Evolutionary conservation across 2,888 invertebrate species (phyloP), one percentile per base, ranked within the genome.

Genomic region (Mimumesa dahlbomi): DNA sequence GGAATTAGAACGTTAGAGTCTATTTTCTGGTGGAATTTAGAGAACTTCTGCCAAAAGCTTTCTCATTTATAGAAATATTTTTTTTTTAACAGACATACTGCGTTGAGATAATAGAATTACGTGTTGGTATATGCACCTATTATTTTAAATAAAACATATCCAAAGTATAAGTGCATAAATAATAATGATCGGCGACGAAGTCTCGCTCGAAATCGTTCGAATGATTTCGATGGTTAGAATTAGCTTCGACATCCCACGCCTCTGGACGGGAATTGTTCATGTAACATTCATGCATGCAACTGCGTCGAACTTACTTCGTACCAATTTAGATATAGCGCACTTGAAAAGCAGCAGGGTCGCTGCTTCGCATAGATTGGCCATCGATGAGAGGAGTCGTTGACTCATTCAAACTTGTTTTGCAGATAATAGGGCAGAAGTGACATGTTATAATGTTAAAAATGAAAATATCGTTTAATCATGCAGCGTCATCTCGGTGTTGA

Each of bases 301-400:
- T 45, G 58, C 52, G 63, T 42, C 52, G 68, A 21, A 31, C 36
- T 18, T 45, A 58, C 31, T 53, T 19, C 50, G 62, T 61, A 74
- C 65, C 63, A 57, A 75, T 73, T 75, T 73, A 73, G 75, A 65
- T 75, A 69, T 64, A 54, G 57, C 69, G 73, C 54, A 73, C 75
- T 75, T 78, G 70, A 73, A 71, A 75, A 67, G 64, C 67, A 22
- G 16, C 64, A 63, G 57, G 63, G 69, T 73, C 58, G 52, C 50
- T 64, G 50, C 54, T 73, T 63, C 43, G 40, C 40, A 48, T 46
- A 57, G 49, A 73, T 70, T 43, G 52, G 42, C 43, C 63, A 77
- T 74, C 72, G 77, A 75, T 73, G 52, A 61, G 49, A 49, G 31
- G 18, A 57, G 70, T 53, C 61, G 66, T 46, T 65, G 77, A 70